phyloP scores from a whole-genome alignment of 2,113 vertebrate genomes.

The Larimichthys crocea region DNA sequence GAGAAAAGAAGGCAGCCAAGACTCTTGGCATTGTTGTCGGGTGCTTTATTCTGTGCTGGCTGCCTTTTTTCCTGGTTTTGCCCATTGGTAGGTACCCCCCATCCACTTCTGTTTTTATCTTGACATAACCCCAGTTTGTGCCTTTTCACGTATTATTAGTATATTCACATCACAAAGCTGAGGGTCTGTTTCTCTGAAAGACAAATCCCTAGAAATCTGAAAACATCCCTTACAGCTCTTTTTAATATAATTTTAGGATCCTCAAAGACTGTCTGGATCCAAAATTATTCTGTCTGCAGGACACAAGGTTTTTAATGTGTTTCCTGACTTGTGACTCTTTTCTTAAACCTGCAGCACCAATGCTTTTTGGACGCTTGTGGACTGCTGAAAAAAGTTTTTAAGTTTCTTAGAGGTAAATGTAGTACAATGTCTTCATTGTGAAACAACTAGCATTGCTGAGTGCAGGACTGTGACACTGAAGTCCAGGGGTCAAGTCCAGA shows the following conservation, averaged over 20 bases:
- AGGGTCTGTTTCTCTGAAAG: constrained; percentile 1
- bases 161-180: not conserved
- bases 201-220: not conserved
- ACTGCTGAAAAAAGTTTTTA: no score
- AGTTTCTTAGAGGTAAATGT: no score
- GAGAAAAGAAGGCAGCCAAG: constrained; percentile 96
- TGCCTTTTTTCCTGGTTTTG: constrained; percentile 96
- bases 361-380: not conserved
- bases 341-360: not conserved
- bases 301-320: not conserved
- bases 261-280: not conserved
- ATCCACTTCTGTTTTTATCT: not conserved
- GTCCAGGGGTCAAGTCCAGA: no score
- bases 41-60: constrained; percentile 96
- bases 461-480: no score
- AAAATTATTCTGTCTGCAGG: not conserved
- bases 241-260: not conserved
- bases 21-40: constrained; percentile 96
- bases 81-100: constrained; percentile 88
- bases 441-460: no score
- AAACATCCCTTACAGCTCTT: not conserved
- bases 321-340: not conserved
- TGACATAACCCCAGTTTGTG: not conserved
- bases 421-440: no score
- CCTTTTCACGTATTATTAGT: not conserved